Evolutionary conservation across 2,113 vertebrate genomes (phyloP), one percentile per base, ranked within the genome.

Genomic region (Corydoras sp.): DNA sequence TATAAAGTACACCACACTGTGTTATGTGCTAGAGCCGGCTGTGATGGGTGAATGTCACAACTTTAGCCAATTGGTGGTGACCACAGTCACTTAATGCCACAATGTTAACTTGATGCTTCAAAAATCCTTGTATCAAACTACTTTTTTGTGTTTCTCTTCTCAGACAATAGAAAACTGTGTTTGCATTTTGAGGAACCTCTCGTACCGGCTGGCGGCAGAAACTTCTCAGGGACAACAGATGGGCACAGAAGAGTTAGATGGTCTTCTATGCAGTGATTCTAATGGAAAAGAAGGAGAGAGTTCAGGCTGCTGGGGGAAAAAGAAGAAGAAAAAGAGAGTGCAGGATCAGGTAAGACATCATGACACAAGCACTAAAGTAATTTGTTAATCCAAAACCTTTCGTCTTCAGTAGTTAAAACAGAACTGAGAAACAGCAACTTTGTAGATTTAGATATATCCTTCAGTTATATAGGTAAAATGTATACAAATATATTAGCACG

Each of bases 301-400:
- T 86, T 98, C 96, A 0, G 95, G 97, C 62, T 99, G 97, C 85
- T 99, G 96, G 97, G 97, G 97, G 43, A 98, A 98, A 88, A 98
- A 98, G 85, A 98, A 98, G 90, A 99, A 98, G 95, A 99, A 97
- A 87, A 99, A 99, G 96, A 97, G 96, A 91, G 91, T 91, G n/a
- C 91, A 92, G 67, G 96, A 98, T 78, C 96, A 99, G 95, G 97
- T 99, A 85, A 81, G 80, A 15, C 11, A 10, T 53, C 50, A 5
- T 49, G 24, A 14, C 56, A 51, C 30, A 31, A 72, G 24, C n/a
- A n/a, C 14, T 10, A 18, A 61, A 43, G 35, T 43, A 43, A 43
- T 43, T 43, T 2, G 7, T 43, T 43, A 43, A 43, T 43, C 35
- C 35, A 0, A 1, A 43, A 43, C 7, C 7, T 43, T 43, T 43